These are phyloP conservation scores for Morus bassanus DNA, from an alignment of 2,797 vertebrate species.

Conservation along the genomic window DNA sequence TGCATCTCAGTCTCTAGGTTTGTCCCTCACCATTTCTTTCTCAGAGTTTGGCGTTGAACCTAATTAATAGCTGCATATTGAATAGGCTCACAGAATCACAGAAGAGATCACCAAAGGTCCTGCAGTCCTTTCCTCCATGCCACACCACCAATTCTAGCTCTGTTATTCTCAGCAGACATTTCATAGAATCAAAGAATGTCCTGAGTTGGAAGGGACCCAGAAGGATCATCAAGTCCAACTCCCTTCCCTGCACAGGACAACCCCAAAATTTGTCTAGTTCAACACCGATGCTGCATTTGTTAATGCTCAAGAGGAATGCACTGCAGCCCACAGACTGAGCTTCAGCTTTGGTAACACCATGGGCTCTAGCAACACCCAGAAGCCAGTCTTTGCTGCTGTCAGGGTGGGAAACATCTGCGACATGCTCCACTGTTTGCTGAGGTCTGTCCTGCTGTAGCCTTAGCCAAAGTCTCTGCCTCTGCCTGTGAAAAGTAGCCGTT, in stretches of 20 bases:
- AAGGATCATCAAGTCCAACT: too few relatives aligned
- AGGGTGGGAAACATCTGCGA: not conserved
- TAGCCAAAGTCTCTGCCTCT: not conserved
- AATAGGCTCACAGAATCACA: not conserved
- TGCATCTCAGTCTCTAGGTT: not conserved
- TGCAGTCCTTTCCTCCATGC: not conserved
- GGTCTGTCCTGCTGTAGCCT: not conserved
- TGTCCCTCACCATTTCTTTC: not conserved
- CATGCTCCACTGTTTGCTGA: fast-evolving
- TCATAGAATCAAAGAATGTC: too few relatives aligned
- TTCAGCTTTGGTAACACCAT: not conserved
- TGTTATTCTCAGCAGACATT: not conserved
- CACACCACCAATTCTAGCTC: not conserved
- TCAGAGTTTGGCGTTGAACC: not conserved
- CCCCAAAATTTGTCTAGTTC: not conserved
- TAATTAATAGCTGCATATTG: not conserved
- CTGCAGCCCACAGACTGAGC: not conserved
- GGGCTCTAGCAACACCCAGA: not conserved
- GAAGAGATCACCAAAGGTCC: not conserved
- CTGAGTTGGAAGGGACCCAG: too few relatives aligned
- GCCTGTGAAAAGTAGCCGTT: not conserved
- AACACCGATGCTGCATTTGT: not conserved
- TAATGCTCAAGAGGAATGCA: not conserved
- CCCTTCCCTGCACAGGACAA: too few relatives aligned
- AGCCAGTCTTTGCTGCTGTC: not conserved